Percentiles rank a stretch among this genome's conserved stretches.
phyloP scores from a whole-genome alignment of 2,888 invertebrate species.

The Athripsodes cinereus region DNA sequence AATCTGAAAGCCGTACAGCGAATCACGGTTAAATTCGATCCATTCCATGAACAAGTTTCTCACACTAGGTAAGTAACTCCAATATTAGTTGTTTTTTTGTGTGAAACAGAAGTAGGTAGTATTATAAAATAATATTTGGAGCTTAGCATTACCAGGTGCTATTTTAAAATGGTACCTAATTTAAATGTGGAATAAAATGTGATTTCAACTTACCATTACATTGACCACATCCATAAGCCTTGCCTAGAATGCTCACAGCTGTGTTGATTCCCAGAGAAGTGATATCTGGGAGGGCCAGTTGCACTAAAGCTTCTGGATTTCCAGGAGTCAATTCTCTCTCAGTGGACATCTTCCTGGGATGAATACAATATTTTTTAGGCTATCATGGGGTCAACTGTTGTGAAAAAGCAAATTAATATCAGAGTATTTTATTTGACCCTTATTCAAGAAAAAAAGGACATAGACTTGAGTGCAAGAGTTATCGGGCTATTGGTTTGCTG shows the following conservation, averaged over 20 bases:
- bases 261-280: constrained; percentile 43
- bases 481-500: too few relatives aligned
- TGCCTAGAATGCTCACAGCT: constrained; percentile 49
- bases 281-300: constrained; percentile 42
- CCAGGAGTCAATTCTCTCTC: constrained; percentile 50
- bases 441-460: too few relatives aligned
- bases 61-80: constrained; percentile 48
- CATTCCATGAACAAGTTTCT: constrained; percentile 66
- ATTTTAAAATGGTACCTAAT: too few relatives aligned
- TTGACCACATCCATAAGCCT: constrained; percentile 48
- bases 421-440: too few relatives aligned
- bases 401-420: too few relatives aligned
- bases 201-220: constrained; percentile 36
- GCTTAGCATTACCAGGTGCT: too few relatives aligned
- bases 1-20: constrained; percentile 75
- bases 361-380: neutral
- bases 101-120: too few relatives aligned
- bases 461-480: neutral
- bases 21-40: constrained; percentile 77
- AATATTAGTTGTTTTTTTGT: too few relatives aligned
- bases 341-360: constrained; percentile 43
- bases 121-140: too few relatives aligned
- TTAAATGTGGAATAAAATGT: neutral
- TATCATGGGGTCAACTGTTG: too few relatives aligned
- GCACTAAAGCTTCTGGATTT: constrained; percentile 42